Evolutionary conservation across 2,113 vertebrate genomes (phyloP).

Genomic region (Oenanthe oenanthe): DNA sequence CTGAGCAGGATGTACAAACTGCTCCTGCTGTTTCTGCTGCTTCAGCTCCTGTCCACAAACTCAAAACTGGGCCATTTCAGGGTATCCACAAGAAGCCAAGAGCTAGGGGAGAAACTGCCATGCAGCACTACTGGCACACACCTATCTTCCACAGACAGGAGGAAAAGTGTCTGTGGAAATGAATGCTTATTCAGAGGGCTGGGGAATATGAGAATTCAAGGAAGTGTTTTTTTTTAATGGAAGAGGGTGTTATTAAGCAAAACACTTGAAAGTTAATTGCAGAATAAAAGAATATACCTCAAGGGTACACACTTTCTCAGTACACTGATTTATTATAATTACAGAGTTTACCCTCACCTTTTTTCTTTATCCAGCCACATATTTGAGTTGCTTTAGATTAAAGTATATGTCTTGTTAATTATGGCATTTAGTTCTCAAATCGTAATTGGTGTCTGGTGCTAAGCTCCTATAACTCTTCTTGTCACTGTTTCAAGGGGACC

Average conservation of each 20-base stretch:
- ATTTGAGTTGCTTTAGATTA: constrained; percentile 78
- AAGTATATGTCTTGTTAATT: constrained; percentile 76
- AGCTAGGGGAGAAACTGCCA: neutral
- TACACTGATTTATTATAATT: constrained; percentile 73
- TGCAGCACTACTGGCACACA: neutral
- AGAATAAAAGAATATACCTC: constrained; percentile 65
- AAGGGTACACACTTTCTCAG: constrained; percentile 52
- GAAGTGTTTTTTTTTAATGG: neutral
- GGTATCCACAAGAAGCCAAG: neutral
- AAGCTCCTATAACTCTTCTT: constrained; percentile 52
- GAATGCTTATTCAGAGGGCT: neutral
- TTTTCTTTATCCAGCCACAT: constrained; percentile 80
- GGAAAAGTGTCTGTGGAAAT: neutral
- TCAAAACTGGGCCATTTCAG: neutral
- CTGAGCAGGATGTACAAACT: rapidly evolving
- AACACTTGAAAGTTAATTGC: constrained; percentile 65
- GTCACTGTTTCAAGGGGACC: constrained; percentile 66
- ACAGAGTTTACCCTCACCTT: constrained; percentile 74
- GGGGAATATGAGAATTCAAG: neutral
- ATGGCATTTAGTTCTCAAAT: constrained; percentile 72
- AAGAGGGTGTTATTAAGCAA: constrained; percentile 11
- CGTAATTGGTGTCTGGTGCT: constrained; percentile 73
- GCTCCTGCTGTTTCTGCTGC: neutral
- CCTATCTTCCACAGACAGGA: neutral
- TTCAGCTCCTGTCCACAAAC: neutral